Evolutionary conservation across 2,888 invertebrate genomes (phyloP), one percentile per base, ranked within the genome.

Genomic region (Dichetophora obliterata): DNA sequence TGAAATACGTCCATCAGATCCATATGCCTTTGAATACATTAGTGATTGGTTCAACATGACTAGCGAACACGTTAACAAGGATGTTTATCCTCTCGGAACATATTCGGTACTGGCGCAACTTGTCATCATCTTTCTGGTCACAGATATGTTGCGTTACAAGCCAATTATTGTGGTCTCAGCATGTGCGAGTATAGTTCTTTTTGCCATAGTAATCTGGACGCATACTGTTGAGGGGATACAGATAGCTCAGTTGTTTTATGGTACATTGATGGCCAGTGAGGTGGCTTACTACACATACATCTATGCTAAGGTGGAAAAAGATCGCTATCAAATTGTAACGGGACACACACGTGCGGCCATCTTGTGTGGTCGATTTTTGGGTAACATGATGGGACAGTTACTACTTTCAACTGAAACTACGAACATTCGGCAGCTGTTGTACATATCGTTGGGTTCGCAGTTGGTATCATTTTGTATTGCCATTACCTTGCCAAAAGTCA

Each of bases 241-340:
- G 89, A 82, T 91, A 77, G 91, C 92, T 4, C 93, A 97, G 90
- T 91, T 95, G 74, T 91, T 94, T 83, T 97, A 94, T 87, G 98
- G 98, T 9, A 91, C 95, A 9, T 96, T 95, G 85, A 93, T 94
- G 88, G 96, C 98, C 0, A 93, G 96, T 2, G 98, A 98, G 89
- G 94, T 98, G 3, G 98, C 98, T 0, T 98, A 98, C 88, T 95
- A 94, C 85, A 96, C 97, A 0, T 98, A 98, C 85, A 96, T 98
- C 81, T 98, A 97, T 89, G 95, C 97, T 37, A 95, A 97, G 91
- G 97, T 92, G 72, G 93, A 94, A 77, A 91, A 92, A 71, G 90
- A 92, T 24, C 93, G 93, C 84, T 98, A 95, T 88, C 94, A 95
- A 82, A 91, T 92, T 80, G 96, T 97, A 2, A 95, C 98, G 0